phyloP scores from a whole-genome alignment of 2,797 vertebrate genomes.

The Adrianichthys oophorus region DNA sequence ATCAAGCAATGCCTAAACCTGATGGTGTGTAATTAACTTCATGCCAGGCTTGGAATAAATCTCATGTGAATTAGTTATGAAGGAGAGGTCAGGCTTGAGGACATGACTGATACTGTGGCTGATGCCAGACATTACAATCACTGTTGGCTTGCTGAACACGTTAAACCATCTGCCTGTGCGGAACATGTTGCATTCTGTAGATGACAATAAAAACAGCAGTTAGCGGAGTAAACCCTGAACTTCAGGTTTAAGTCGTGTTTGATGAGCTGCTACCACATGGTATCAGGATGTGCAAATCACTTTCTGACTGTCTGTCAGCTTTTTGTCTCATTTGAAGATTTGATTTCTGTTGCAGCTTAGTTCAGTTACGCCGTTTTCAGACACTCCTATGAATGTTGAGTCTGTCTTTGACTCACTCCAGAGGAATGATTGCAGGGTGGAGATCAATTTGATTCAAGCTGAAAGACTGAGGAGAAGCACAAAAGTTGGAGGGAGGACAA shows the following conservation, averaged over 20 bases:
- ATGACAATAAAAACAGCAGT: constrained; percentile 34
- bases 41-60: constrained; percentile 22
- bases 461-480: constrained; percentile 21
- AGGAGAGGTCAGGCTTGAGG: constrained; percentile 25
- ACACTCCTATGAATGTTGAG: constrained; percentile 52
- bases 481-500: constrained; percentile 4
- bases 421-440: constrained; percentile 40
- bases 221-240: constrained; percentile 28
- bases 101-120: constrained; percentile 6
- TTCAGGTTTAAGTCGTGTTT: constrained; percentile 17
- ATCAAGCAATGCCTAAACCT: constrained; percentile 37
- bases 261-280: constrained; percentile 19
- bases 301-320: constrained; percentile 59
- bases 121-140: constrained; percentile 11
- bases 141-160: background rate
- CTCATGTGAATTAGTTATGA: constrained; percentile 54
- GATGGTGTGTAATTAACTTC: constrained; percentile 24
- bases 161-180: constrained; percentile 10
- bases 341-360: constrained; percentile 30
- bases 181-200: constrained; percentile 22
- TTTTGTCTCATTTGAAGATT: constrained; percentile 38
- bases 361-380: constrained; percentile 46
- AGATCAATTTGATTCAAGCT: constrained; percentile 49
- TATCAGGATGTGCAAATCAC: constrained; percentile 29
- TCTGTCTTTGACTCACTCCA: constrained; percentile 51